Evolutionary conservation across 2,888 invertebrate genomes (phyloP), one percentile per base, ranked within the genome.

Genomic region (Thelaira solivaga): DNA sequence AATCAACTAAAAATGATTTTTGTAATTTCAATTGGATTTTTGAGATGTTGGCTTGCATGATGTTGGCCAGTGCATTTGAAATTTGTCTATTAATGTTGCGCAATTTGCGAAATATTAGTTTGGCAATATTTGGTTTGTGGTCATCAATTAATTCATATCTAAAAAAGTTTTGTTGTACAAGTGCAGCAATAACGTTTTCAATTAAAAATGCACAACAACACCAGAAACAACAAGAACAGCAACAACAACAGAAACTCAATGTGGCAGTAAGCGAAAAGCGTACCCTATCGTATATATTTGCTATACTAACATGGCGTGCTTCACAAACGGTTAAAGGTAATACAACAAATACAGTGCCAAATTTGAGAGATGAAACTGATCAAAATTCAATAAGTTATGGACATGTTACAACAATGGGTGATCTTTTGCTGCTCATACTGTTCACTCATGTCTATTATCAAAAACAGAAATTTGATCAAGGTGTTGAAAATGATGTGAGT

Each of bases 391-490:
- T 62, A n/a, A 75, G 20, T 47, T 75, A 75, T 18, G 74, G 61
- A 2, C 51, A 61, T 18, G 67, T 75, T 13, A 68, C 74, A 4
- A 61, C 61, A 0, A 55, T 75, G 67, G 74, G 74, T 4, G 74
- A 75, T 7, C 18, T 75, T 4, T 31, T 75, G 16, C 16, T 75
- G 5, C 36, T 75, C 1, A 68, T 75, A 68, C 36, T 75, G 1
- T 75, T 75, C n/a, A 75, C 67, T 5, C 61, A 75, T 61, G 74
- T 75, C 2, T 73, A 77, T 26, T 77, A 67, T 55, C 76, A 67
- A 26, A 67, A 53, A 11, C 51, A 77, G 26, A 22, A 6, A 26
- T 16, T 43, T n/a, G 11, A 47, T 3, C 34, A 75, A 31, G 22
- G 4, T 1, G 13, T 22, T 11, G 18, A 39, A 0, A 47, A 43